These are phyloP conservation scores for Zoanthus solanderi DNA, from an alignment of 92 coral and sea anemone genomes.

Conservation along the genomic window DNA sequence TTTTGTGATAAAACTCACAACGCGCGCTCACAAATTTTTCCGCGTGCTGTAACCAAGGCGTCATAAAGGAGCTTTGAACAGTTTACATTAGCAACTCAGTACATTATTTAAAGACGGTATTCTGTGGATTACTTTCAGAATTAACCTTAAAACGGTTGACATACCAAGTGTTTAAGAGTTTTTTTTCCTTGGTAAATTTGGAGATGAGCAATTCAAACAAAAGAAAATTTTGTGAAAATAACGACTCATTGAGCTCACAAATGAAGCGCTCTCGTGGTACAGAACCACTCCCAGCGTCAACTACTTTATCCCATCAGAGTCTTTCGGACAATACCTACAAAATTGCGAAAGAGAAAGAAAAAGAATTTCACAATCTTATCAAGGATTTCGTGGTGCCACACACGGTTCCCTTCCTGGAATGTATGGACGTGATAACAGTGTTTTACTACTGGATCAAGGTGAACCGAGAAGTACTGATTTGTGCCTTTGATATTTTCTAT, in stretches of 20 bases:
- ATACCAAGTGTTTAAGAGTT: not conserved
- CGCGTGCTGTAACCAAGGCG: not conserved
- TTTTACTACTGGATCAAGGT: not conserved
- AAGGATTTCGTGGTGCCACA: not conserved
- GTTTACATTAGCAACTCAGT: conserved; percentile 2
- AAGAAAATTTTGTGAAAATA: not conserved
- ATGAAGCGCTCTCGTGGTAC: not conserved
- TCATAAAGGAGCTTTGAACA: not conserved
- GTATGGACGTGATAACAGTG: not conserved
- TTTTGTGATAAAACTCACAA: not conserved
- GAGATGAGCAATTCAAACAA: conserved; percentile 4
- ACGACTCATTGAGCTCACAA: not conserved
- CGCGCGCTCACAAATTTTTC: not conserved
- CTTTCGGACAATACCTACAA: conserved; percentile 6
- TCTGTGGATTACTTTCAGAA: not conserved
- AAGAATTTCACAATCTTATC: not conserved
- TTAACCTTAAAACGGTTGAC: not conserved
- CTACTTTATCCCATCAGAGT: not conserved
- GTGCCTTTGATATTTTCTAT: conserved; percentile 17
- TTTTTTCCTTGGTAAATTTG: no score
- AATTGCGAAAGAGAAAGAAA: not conserved
- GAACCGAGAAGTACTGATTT: conserved; percentile 2
- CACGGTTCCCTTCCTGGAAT: not conserved
- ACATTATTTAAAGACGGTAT: not conserved
- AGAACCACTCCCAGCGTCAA: not conserved